Evolutionary conservation across 2,888 invertebrate species (phyloP).

Genomic region (Drosophila recens): DNA sequence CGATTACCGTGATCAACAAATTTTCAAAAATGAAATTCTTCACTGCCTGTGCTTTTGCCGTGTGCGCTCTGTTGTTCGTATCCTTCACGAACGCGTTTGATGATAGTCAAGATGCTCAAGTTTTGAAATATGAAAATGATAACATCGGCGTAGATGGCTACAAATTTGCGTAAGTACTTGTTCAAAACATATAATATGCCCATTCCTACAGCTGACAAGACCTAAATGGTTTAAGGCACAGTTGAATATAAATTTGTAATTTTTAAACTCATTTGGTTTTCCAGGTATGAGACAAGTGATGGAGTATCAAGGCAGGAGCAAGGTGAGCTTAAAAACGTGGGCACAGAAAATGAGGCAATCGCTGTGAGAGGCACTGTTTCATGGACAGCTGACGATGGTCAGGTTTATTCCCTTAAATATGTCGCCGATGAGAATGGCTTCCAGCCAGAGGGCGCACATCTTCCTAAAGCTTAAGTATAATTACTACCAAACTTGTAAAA

Average conservation of each 20-base stretch:
- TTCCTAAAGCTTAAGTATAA: not conserved
- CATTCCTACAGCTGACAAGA: too few species aligned
- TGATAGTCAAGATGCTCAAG: conserved; percentile 86
- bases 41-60: conserved; percentile 57
- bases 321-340: not conserved
- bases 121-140: conserved; percentile 87
- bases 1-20: conserved; percentile 30
- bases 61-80: conserved; percentile 62
- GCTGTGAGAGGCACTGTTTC: not conserved
- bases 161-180: conserved; percentile 75
- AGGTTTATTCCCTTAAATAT: not conserved
- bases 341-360: not conserved
- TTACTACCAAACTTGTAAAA: not conserved
- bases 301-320: not conserved
- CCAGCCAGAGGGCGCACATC: conserved; percentile 7
- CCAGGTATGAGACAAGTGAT: conserved; percentile 1
- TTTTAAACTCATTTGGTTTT: not conserved
- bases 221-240: not conserved
- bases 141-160: conserved; percentile 81
- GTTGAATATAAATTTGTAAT: not conserved
- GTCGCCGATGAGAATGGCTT: conserved; percentile 16
- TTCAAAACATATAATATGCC: not conserved
- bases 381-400: not conserved
- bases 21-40: conserved; percentile 73
- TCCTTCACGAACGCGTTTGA: conserved; percentile 70